A percentile compares a stretch with the other conserved stretches of the same genome.
Evolutionary conservation across 2,113 vertebrate species (phyloP).

Genomic region (Alouatta palliata): DNA sequence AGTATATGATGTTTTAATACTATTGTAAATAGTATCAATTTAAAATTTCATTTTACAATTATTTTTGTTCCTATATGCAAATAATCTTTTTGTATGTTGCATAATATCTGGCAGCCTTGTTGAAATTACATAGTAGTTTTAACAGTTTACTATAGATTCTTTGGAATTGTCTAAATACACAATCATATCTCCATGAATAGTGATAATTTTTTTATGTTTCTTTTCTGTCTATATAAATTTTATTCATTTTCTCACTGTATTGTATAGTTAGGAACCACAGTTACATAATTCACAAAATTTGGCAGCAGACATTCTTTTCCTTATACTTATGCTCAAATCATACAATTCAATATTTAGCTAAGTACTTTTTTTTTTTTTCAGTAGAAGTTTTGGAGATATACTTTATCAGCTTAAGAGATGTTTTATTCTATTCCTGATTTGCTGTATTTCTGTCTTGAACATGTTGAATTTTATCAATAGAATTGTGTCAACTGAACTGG

Average conservation of each 20-base stretch:
- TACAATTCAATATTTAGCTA: background rate
- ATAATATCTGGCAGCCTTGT: background rate
- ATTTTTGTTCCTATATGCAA: background rate
- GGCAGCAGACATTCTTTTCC: background rate
- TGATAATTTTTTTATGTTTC: background rate
- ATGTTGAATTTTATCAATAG: background rate
- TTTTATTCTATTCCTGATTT: slow-evolving; percentile 1
- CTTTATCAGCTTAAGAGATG: background rate
- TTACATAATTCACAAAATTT: background rate
- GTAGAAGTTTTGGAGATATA: background rate
- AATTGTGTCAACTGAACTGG: background rate
- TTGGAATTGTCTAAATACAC: background rate
- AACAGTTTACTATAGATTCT: background rate
- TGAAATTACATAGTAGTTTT: background rate
- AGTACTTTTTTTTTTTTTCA: background rate
- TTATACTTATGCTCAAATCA: background rate
- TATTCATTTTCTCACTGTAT: background rate
- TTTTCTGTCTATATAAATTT: background rate
- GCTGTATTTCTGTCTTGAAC: background rate
- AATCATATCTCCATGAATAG: background rate
- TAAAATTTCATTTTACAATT: background rate
- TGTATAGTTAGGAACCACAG: background rate
- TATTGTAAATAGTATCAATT: background rate
- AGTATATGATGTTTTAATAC: background rate
- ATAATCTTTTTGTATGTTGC: background rate